Base-by-base conservation (phyloP, 2,113 vertebrate species). In the Alosa alosa region DNA sequence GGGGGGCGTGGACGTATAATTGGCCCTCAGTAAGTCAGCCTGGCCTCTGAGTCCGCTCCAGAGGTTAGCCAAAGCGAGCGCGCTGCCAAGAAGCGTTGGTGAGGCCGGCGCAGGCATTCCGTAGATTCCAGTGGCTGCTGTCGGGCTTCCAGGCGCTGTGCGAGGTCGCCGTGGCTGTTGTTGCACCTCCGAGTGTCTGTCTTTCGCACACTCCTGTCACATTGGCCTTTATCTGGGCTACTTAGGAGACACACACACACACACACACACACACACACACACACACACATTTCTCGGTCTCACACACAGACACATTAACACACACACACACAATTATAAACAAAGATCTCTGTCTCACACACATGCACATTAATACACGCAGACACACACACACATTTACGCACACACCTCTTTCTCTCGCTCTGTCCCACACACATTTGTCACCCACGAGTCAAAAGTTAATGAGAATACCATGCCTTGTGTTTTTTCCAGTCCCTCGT, bases 51-150 rank as follows among this genome's bases (percentile, higher is more conserved):
- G 72, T 78, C 31, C 36, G 72, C 15, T 78, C 72, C 72, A 36
- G 72, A 39, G 72, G 72, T 78, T 78, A 39, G 72, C 72, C 36
- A 31, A 31, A 78, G 72, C 4, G 72, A 6, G 72, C 9, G 36
- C 31, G 25, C 72, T 78, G 72, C 72, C 72, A 78, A 47, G 8
- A 68, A 39, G 83, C 57, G 82, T 85, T 60, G 57, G 41, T 1
- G n/a, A 0, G 41, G 45, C 11, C 55, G 18, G 55, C 4, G 55
- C 50, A 52, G 85, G 82, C 46, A 85, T 57, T 81, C 31, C 82
- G 41, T 36, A 68, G 50, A 86, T 86, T 75, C 44, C 9, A 49
- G 39, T 86, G 86, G 84, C 55, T 4, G 11, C 72, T 87, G 81
- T 86, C 86, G 45, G 25, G 25, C 84, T 78, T 78, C 72, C 72